These are phyloP conservation scores for Podabrus alpinus DNA, from an alignment of 2,888 invertebrate genomes.

Conservation along the genomic window DNA sequence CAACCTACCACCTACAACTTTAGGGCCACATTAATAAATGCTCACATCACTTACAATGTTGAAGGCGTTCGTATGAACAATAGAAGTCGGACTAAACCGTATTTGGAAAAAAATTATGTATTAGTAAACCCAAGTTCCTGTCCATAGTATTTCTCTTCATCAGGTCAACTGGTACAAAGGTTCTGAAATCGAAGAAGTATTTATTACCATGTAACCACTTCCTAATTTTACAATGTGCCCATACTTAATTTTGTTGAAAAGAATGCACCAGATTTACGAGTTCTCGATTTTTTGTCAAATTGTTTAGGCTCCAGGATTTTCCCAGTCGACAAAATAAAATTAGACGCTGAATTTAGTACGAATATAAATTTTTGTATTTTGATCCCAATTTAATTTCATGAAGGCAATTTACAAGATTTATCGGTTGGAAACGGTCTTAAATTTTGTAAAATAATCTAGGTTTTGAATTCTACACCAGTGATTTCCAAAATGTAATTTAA, in stretches of 20 bases:
- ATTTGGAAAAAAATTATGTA: slow-evolving; percentile 1
- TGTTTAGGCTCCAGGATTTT: too few relatives aligned
- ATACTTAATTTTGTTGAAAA: background rate
- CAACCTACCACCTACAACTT: background rate
- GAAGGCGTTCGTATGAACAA: background rate
- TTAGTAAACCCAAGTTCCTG: slow-evolving; percentile 1
- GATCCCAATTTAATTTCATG: background rate
- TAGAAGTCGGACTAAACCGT: background rate
- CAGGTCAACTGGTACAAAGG: background rate
- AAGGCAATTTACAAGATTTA: background rate
- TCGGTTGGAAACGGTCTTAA: background rate
- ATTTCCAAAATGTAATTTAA: background rate
- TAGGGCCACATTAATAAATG: background rate
- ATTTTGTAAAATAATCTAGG: background rate
- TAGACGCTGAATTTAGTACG: background rate
- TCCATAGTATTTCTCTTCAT: background rate
- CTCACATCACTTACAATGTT: background rate
- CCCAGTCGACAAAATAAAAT: background rate
- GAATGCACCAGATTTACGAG: background rate
- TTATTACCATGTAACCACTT: background rate
- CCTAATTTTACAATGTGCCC: background rate
- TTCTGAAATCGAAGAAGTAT: background rate
- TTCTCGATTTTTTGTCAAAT: background rate
- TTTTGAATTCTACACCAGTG: background rate
- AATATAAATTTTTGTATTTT: background rate